These are phyloP conservation scores for Synchiropus splendidus DNA, from an alignment of 2,113 vertebrate genomes.

Conservation along the genomic window DNA sequence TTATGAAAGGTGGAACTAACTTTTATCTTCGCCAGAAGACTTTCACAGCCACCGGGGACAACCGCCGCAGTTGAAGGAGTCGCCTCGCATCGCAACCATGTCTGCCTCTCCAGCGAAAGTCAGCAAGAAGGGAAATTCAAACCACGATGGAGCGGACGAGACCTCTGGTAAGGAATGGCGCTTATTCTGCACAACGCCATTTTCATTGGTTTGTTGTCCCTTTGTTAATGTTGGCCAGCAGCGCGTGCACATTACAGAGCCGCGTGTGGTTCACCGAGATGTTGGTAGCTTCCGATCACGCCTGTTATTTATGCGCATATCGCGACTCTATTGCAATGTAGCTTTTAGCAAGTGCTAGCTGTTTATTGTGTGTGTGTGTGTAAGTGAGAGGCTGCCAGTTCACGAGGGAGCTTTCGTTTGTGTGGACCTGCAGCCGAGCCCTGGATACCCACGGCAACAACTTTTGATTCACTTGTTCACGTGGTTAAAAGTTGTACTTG, in stretches of 20 bases:
- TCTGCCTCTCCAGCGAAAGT: slow-evolving; percentile 91
- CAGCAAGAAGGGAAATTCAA: slow-evolving; percentile 97
- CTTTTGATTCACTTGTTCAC: too few species aligned
- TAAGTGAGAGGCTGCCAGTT: slow-evolving; percentile 8
- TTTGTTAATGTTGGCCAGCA: too few species aligned
- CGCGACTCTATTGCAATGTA: slow-evolving; percentile 5
- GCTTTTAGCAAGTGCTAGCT: slow-evolving; percentile 28
- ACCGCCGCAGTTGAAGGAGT: not conserved
- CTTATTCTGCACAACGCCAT: slow-evolving; percentile 74
- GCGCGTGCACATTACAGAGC: not conserved
- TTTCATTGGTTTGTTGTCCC: slow-evolving; percentile 57
- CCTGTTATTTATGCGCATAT: too few species aligned
- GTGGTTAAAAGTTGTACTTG: too few species aligned
- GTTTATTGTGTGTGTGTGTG: slow-evolving; percentile 1
- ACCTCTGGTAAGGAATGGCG: slow-evolving; percentile 85
- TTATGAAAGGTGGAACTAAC: slow-evolving; percentile 39
- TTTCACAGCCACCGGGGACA: slow-evolving; percentile 9
- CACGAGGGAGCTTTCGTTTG: slow-evolving; percentile 8
- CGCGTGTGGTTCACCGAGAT: too few species aligned
- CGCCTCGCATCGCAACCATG: slow-evolving; percentile 64
- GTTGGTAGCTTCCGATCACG: too few species aligned
- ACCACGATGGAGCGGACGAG: slow-evolving; percentile 94
- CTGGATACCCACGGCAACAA: too few species aligned
- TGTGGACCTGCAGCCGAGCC: too few species aligned
- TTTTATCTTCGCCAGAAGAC: slow-evolving; percentile 29